These are phyloP conservation scores for Vombatus ursinus DNA, from an alignment of 2,113 vertebrate species.

Conservation along the genomic window DNA sequence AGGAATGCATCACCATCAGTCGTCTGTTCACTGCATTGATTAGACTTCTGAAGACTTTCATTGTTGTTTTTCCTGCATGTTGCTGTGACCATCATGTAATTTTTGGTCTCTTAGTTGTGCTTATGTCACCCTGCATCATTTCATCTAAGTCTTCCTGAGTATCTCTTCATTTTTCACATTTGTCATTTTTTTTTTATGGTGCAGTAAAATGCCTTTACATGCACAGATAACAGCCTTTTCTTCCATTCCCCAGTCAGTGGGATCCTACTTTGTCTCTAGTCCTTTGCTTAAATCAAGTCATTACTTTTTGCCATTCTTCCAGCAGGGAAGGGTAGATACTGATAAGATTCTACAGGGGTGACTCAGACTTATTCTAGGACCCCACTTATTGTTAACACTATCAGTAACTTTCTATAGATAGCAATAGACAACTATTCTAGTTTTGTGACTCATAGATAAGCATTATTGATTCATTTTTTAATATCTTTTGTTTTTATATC, in stretches of 20 bases:
- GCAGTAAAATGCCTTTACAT: background rate
- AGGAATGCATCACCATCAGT: background rate
- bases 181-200: background rate
- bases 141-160: background rate
- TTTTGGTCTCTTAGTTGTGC: background rate
- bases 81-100: background rate
- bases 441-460: background rate
- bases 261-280: background rate
- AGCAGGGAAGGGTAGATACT: background rate
- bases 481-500: background rate
- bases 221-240: background rate
- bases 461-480: background rate
- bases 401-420: background rate
- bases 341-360: background rate
- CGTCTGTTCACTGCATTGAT: background rate
- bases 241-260: background rate
- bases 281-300: background rate
- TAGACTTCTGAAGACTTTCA: too few relatives aligned
- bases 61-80: background rate
- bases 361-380: background rate
- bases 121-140: background rate
- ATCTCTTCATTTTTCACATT: background rate
- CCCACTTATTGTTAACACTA: background rate
- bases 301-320: background rate
- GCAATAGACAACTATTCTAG: background rate